These are phyloP conservation scores for Osmoderma eremita DNA, from an alignment of 2,888 invertebrate genomes.

Conservation along the genomic window DNA sequence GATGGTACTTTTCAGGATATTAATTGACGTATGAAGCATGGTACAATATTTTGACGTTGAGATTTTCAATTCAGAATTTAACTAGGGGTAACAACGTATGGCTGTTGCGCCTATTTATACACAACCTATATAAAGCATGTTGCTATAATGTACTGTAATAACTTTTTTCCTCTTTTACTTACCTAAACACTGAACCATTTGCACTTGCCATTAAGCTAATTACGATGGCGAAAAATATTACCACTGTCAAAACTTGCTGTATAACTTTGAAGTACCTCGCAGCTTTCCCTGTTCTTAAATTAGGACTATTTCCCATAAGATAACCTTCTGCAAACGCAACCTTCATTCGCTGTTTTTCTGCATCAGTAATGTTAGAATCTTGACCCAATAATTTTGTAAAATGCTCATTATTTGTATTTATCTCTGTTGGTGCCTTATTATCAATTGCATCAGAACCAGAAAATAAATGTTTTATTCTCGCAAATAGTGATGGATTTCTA, in stretches of 20 bases:
- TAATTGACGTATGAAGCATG: too few species aligned
- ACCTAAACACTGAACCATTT: slow-evolving; percentile 78
- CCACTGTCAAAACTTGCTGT: slow-evolving; percentile 78
- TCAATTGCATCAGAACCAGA: slow-evolving; percentile 49
- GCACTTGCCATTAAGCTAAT: slow-evolving; percentile 78
- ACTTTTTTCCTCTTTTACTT: slow-evolving; percentile 44
- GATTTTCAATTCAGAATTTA: too few species aligned
- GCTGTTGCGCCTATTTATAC: too few species aligned
- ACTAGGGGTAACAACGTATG: too few species aligned
- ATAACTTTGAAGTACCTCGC: slow-evolving; percentile 75
- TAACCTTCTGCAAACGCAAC: slow-evolving; percentile 94
- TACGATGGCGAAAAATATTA: slow-evolving; percentile 81
- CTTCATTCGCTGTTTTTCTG: slow-evolving; percentile 80
- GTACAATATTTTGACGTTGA: too few species aligned
- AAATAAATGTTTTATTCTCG: slow-evolving; percentile 72
- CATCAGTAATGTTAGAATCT: slow-evolving; percentile 60
- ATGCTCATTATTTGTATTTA: slow-evolving; percentile 61
- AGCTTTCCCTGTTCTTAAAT: slow-evolving; percentile 64
- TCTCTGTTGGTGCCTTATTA: slow-evolving; percentile 47
- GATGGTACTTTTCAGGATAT: too few species aligned
- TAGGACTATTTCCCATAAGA: slow-evolving; percentile 73
- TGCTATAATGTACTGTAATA: neutral
- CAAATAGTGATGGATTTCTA: slow-evolving; percentile 77
- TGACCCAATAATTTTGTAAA: slow-evolving; percentile 68
- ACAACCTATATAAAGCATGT: neutral